These are phyloP conservation scores for Pantherophis guttatus DNA, from an alignment of 2,113 vertebrate species.

Conservation along the genomic window DNA sequence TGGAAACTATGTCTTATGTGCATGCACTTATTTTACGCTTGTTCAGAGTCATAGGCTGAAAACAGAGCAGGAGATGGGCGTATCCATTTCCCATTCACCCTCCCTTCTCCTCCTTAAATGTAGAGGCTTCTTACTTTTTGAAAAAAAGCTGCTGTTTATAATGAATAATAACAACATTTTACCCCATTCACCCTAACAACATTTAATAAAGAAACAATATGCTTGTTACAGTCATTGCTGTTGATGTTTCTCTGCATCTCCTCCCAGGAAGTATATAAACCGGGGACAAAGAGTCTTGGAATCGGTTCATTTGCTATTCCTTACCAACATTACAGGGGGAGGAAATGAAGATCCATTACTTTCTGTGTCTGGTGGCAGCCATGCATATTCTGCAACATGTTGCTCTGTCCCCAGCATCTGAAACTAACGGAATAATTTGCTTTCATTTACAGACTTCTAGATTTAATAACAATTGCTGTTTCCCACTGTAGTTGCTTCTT, in stretches of 20 bases:
- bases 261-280: background rate
- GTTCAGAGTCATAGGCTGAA: background rate
- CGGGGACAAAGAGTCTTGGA: background rate
- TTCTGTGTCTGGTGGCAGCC: background rate
- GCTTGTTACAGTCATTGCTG: background rate
- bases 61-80: background rate
- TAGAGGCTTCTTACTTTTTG: background rate
- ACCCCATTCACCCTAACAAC: background rate
- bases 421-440: constrained; percentile 22
- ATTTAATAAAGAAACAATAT: background rate
- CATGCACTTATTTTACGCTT: background rate
- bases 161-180: background rate
- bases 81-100: background rate
- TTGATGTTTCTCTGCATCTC: background rate
- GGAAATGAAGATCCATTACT: background rate
- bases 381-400: background rate
- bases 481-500: constrained; percentile 3
- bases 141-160: background rate
- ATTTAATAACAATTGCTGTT: constrained; percentile 32
- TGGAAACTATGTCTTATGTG: background rate
- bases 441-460: constrained; percentile 24
- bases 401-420: background rate
- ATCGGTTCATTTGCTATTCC: background rate
- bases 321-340: background rate
- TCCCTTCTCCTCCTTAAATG: background rate